Base-by-base conservation (phyloP, 2,888 invertebrate species). In the Hecatera dysodea region DNA sequence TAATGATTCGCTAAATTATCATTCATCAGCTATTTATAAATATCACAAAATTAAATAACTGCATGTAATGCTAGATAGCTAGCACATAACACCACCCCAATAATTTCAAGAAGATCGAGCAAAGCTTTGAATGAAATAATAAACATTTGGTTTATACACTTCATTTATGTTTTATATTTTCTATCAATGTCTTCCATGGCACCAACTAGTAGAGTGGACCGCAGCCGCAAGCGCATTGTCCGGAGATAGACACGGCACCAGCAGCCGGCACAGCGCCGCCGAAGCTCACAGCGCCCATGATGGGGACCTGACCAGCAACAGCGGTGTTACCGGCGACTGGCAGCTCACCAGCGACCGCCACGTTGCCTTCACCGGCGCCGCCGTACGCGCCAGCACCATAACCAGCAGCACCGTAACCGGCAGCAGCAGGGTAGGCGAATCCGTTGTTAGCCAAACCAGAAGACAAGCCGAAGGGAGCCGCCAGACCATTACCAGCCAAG, bases 291-390 rank as follows among this genome's bases (percentile, higher is more conserved):
- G 67, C 55, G 0, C 81, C 72, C n/a, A n/a, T n/a, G n/a, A n/a
- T n/a, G n/a, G n/a, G n/a, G n/a, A n/a, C n/a, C 36, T 81, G 78
- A 55, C 82, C 39, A 5, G 39, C 15, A 17, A 39, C 39, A 17
- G 39, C 39, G 39, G 90, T 84, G 19, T 65, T 80, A 61, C 89
- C 90, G 50, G 50, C 60, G n/a, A 87, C 76, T 52, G 76, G 81
- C 65, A 80, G 77, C 74, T 82, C 85, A n/a, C 85, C 82, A 52
- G 78, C 67, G 33, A 83, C 83, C 27, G 73, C 83, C 36, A 82
- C 71, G 59, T 75, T 72, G n/a, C 85, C 86, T 69, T 72, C 75
- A 64, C 83, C 84, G n/a, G 61, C 60, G 7, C 78, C 82, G 46
- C 81, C 77, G 68, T 81, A 86, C 1, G 68, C 42, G 48, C 71